Conservation (phyloP, 2,113 vertebrate genomes). For the Elgaria multicarinata region DNA sequence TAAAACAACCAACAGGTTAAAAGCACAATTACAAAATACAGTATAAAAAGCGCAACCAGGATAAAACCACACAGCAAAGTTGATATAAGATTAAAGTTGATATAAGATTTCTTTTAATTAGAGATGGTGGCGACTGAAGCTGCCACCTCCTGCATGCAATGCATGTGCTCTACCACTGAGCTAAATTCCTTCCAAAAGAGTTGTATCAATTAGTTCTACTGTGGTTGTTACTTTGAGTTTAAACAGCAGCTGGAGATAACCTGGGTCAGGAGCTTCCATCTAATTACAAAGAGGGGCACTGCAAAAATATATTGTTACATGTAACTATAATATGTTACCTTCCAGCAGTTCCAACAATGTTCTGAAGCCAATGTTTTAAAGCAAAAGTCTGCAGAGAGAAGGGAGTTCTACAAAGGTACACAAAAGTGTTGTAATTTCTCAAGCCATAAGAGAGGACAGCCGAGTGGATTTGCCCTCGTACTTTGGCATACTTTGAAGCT, state of each 20-base stretch:
- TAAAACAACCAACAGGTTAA: too few species aligned
- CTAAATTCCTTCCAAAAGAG: not conserved
- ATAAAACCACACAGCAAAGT: too few species aligned
- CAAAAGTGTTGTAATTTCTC: not conserved
- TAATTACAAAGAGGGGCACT: not conserved
- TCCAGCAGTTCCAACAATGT: not conserved
- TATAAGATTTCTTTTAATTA: too few species aligned
- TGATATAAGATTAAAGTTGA: too few species aligned
- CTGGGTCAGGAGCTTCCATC: not conserved
- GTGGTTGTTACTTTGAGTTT: not conserved
- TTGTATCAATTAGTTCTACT: not conserved
- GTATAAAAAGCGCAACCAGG: too few species aligned
- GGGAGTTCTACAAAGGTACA: not conserved
- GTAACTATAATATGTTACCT: too few species aligned
- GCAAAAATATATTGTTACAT: not conserved
- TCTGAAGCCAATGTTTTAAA: not conserved
- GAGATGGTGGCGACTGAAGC: not conserved
- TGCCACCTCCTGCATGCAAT: not conserved
- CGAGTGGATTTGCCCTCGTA: too few species aligned
- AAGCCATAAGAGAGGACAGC: not conserved
- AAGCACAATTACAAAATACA: too few species aligned
- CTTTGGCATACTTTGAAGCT: not conserved
- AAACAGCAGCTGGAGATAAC: not conserved
- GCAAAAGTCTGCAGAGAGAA: not conserved
- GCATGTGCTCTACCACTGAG: not conserved